Evolutionary conservation across 2,797 vertebrate genomes (phyloP), one percentile per base, ranked within the genome.

Genomic region (Sebastes kiyomatsui): DNA sequence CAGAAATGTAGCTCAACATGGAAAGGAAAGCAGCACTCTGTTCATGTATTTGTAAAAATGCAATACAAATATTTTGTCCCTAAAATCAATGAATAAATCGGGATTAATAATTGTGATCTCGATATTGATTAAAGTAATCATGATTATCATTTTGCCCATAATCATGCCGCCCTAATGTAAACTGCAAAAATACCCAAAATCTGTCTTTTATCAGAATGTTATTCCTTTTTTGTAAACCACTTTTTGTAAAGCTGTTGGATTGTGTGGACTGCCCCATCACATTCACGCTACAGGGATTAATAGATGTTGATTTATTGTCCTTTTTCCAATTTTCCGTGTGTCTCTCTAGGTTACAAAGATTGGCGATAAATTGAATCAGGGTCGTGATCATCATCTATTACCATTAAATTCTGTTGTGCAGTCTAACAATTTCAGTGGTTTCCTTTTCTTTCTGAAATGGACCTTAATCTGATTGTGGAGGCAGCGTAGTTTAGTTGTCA

Each of bases 231-330:
- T 30, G 18, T 56, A 6, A 77, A 75, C 30, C 49, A 62, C 1
- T 75, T 60, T 82, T 61, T 28, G 46, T 54, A n/a, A 75, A 58
- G 25, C 52, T 4, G 7, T 42, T 25, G 23, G 12, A 74, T 62
- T 46, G 56, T 77, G 70, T 62, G 11, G 42, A 35, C 33, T 46
- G 33, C 59, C 46, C 7, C 11, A 38, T 59, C 30, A 2, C 27
- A 65, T 82, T 75, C 46, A 71, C 23, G 13, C 22, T 35, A 7
- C 25, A 32, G 25, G 38, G 54, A 59, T 68, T 80, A 75, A 86
- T 78, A 58, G n/a, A 72, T 72, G 69, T 23, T 64, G 74, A 82
- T 9, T 67, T 62, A 67, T 69, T 67, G 32, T 67, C 68, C 10
- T 68, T 70, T 74, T 77, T 75, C 32, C 73, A 64, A 30, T 83